phyloP scores from a whole-genome alignment of 2,113 vertebrate species.

The Suricata suricatta region DNA sequence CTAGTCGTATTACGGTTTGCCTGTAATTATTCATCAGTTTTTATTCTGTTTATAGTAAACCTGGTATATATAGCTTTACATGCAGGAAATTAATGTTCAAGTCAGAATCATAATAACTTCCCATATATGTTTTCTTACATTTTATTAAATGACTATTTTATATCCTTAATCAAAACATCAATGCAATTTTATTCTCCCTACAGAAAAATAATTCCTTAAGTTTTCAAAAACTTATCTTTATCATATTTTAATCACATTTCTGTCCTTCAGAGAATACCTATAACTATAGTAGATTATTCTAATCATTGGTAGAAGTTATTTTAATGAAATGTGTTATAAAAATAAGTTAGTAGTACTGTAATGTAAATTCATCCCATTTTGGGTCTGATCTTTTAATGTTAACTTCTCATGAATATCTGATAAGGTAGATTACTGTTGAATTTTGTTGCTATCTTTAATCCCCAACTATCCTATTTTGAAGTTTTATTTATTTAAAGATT shows the following conservation, averaged over 20 bases:
- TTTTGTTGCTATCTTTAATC: slow-evolving; percentile 47
- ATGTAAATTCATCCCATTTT: not conserved
- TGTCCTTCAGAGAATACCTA: not conserved
- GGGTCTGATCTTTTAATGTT: not conserved
- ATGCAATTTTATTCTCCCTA: not conserved
- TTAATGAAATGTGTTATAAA: slow-evolving; percentile 34
- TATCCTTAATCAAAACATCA: not conserved
- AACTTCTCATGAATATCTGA: not conserved
- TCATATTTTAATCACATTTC: slow-evolving; percentile 45
- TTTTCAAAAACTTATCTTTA: slow-evolving; percentile 45
- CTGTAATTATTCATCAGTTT: not conserved
- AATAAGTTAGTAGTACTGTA: not conserved
- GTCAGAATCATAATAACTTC: not conserved
- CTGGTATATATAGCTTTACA: not conserved
- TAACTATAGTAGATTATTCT: slow-evolving; percentile 1
- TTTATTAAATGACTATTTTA: slow-evolving; percentile 15
- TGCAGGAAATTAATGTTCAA: slow-evolving; percentile 3
- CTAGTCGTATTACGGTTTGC: not conserved
- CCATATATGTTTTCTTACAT: not conserved
- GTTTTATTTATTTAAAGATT: not conserved
- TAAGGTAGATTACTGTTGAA: not conserved
- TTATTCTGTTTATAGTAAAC: not conserved
- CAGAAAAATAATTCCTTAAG: slow-evolving; percentile 47
- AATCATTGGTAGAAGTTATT: slow-evolving; percentile 43
- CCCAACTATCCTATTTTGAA: not conserved